phyloP scores from a whole-genome alignment of 2,888 invertebrate genomes.

The Bombylius major region DNA sequence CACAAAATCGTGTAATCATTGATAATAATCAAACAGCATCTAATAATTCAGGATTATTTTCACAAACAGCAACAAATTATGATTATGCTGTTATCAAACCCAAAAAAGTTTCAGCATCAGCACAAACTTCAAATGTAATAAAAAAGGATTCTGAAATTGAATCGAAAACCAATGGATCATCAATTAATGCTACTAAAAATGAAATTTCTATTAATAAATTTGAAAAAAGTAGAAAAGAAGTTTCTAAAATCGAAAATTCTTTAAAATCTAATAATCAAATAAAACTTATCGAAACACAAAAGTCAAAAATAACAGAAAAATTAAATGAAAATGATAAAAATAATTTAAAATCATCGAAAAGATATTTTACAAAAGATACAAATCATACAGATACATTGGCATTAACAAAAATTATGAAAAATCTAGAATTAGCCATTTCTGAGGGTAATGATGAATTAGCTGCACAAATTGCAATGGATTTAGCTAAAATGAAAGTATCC shows the following conservation, averaged over 20 bases:
- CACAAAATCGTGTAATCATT: background rate
- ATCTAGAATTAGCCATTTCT: slow-evolving; percentile 65
- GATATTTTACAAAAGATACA: background rate
- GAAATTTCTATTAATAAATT: background rate
- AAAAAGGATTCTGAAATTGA: slow-evolving; percentile 24
- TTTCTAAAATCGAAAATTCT: slow-evolving; percentile 31
- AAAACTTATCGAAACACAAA: background rate
- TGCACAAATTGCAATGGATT: slow-evolving; percentile 59
- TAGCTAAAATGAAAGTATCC: slow-evolving; percentile 62
- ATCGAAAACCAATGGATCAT: too few species aligned
- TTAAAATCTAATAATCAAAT: slow-evolving; percentile 15
- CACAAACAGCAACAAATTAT: background rate
- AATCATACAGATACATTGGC: slow-evolving; percentile 43
- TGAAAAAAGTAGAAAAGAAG: too few species aligned
- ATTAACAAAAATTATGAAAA: slow-evolving; percentile 50
- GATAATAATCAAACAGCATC: background rate
- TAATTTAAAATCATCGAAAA: background rate
- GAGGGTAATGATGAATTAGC: slow-evolving; percentile 64
- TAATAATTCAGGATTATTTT: background rate
- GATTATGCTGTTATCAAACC: slow-evolving; percentile 21
- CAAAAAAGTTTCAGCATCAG: slow-evolving; percentile 44
- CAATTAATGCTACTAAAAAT: background rate
- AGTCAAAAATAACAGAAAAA: slow-evolving; percentile 18
- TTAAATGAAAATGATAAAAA: background rate
- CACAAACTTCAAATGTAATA: slow-evolving; percentile 43